A percentile compares a stretch with the other conserved stretches of the same genome.
phyloP scores from a whole-genome alignment of 2,888 invertebrate genomes.

The Merodon equestris region DNA sequence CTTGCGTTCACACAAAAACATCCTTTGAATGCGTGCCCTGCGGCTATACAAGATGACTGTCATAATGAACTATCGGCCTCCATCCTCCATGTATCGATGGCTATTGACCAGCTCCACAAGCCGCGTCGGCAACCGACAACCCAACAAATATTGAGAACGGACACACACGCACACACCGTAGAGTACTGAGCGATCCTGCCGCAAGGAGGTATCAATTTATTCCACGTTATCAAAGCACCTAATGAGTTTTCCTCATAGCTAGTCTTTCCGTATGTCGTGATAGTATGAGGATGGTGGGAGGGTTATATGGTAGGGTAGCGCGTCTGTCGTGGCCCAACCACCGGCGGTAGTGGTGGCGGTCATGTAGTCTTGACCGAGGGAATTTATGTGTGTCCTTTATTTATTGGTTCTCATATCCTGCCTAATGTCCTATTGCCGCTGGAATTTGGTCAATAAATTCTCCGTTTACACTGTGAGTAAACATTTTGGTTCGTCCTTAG shows the following conservation, averaged over 20 bases:
- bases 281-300: slow-evolving; percentile 19
- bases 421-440: slow-evolving; percentile 67
- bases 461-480: slow-evolving; percentile 65
- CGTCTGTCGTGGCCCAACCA: neutral
- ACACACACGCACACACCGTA: neutral
- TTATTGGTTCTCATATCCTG: slow-evolving; percentile 67
- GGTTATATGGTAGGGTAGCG: slow-evolving; percentile 5
- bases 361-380: slow-evolving; percentile 27
- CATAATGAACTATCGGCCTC: slow-evolving; percentile 35
- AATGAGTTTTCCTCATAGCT: slow-evolving; percentile 56
- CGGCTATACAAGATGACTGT: slow-evolving; percentile 19
- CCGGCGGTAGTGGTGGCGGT: slow-evolving; percentile 1
- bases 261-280: no score
- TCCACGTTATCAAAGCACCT: slow-evolving; percentile 64
- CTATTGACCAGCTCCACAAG: neutral
- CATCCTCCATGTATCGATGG: neutral
- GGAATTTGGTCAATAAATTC: slow-evolving; percentile 68
- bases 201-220: slow-evolving; percentile 67
- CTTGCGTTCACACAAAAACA: neutral
- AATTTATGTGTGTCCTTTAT: slow-evolving; percentile 66
- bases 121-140: slow-evolving; percentile 60
- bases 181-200: slow-evolving; percentile 44
- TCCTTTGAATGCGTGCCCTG: slow-evolving; percentile 44
- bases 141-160: slow-evolving; percentile 58
- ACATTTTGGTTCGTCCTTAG: slow-evolving; percentile 66